Base-by-base conservation (phyloP, 2,888 invertebrate genomes). In the Luperina testacea region DNA sequence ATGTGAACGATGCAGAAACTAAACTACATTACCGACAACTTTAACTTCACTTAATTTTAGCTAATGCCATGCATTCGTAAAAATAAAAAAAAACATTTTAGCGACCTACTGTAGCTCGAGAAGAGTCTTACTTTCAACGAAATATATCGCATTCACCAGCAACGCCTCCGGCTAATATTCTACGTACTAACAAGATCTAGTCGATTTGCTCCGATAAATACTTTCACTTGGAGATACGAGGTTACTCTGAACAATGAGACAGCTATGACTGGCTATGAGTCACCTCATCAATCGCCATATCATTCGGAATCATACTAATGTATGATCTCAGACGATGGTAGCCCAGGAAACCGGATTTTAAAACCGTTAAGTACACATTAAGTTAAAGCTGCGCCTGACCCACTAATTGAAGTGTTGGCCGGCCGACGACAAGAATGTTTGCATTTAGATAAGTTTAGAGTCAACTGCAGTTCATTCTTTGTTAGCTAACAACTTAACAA, bases 341-440 rank as follows among this genome's bases (percentile, higher is more conserved):
- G 87, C 87, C 91, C 88, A 84, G 87, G 89, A 90, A 94, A 95
- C 94, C 94, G 93, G 94, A 92, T 94, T 94, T 90, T 81, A 83
- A 89, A 88, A 94, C 96, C 96, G 96, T 96, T 96, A 96, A 95
- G 90, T 90, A 92, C 87, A 94, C 93, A 91, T 93, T 91, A 91
- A 90, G 89, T 89, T 91, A 91, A 93, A 92, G 88, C 91, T 91
- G 86, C 85, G 91, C 85, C 89, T 95, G 96, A 94, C 96, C 95
- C 91, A 95, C 94, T 94, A 93, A 92, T 94, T 93, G 92, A 90
- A 91, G 88, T 90, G 88, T 90, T 84, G 87, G 85, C 81, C 78
- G 83, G 76, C 84, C 84, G 87, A 87, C 88, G 85, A 89, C 87
- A 81, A 83, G 86, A 85, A 82, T 93, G 92, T 93, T 93, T 94